Percentiles rank a stretch among this genome's conserved stretches.
Evolutionary conservation across 1,140 invertebrate genomes (phyloP).

Genomic region (Drosophila teissieri): DNA sequence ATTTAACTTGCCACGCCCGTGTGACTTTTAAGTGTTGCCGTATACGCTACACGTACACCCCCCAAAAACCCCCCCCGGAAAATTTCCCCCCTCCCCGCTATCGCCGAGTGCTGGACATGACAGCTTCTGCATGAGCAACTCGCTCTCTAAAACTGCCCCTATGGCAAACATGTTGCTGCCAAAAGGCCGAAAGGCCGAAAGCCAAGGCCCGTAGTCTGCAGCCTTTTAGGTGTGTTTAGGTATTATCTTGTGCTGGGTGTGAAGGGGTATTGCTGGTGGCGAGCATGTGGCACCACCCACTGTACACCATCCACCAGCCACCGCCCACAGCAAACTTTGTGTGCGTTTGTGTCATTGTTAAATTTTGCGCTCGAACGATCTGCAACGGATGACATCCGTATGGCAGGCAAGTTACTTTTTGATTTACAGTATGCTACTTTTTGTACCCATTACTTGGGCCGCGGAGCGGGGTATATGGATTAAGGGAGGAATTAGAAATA

Average conservation of each 20-base stretch:
- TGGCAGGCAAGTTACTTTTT: slow-evolving; percentile 80
- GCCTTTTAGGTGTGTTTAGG: slow-evolving; percentile 80
- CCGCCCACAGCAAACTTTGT: slow-evolving; percentile 54
- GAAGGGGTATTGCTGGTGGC: slow-evolving; percentile 3
- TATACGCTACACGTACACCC: slow-evolving; percentile 8
- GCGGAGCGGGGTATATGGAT: slow-evolving; percentile 8
- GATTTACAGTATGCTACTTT: slow-evolving; percentile 77
- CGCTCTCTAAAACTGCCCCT: slow-evolving; percentile 54
- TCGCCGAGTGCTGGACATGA: slow-evolving; percentile 79
- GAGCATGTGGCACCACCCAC: slow-evolving; percentile 40
- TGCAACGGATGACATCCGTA: slow-evolving; percentile 82
- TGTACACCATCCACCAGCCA: neutral
- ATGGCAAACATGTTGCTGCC: slow-evolving; percentile 61
- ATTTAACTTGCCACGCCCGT: slow-evolving; percentile 81
- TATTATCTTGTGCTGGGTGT: slow-evolving; percentile 65
- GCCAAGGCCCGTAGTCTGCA: slow-evolving; percentile 46
- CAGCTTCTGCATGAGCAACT: slow-evolving; percentile 82
- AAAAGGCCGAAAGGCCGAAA: slow-evolving; percentile 41
- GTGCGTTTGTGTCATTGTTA: slow-evolving; percentile 81
- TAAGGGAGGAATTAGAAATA: neutral
- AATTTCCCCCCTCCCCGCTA: slow-evolving; percentile 32
- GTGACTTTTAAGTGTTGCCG: slow-evolving; percentile 80
- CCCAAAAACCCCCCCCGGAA: neutral
- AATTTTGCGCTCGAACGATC: slow-evolving; percentile 83
- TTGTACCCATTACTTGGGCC: slow-evolving; percentile 7